Conservation (phyloP, 2,888 invertebrate species). For the Seira ritae region DNA sequence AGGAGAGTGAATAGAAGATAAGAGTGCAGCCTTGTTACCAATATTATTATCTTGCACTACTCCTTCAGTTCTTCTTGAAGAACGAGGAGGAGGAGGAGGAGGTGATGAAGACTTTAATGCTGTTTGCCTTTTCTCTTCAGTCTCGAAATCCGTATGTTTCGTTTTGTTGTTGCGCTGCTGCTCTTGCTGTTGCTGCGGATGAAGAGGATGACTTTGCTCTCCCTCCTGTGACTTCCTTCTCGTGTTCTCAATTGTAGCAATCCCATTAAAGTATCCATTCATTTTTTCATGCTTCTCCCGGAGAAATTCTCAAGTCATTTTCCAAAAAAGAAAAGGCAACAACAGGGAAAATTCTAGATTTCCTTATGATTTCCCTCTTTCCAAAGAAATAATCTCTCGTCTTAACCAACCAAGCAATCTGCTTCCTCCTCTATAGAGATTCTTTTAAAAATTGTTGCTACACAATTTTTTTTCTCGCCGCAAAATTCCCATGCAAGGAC, state of each 20-base stretch:
- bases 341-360: background rate
- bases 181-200: background rate
- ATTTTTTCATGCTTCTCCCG: slow-evolving; percentile 62
- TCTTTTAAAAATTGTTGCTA: background rate
- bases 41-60: background rate
- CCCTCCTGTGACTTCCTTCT: slow-evolving; percentile 21
- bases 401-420: background rate
- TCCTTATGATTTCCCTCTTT: background rate
- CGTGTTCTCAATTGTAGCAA: slow-evolving; percentile 3
- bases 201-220: background rate
- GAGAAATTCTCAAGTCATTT: slow-evolving; percentile 56
- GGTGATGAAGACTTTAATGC: background rate
- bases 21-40: slow-evolving; percentile 2
- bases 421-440: background rate
- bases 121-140: background rate
- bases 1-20: background rate
- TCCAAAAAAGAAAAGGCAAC: slow-evolving; percentile 34
- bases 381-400: no score
- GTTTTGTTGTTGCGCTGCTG: background rate
- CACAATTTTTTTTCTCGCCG: no score
- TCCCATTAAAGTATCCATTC: slow-evolving; percentile 60
- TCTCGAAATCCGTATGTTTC: background rate
- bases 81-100: background rate
- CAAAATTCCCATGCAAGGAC: background rate
- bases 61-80: background rate